Percentiles rank a stretch among this genome's conserved stretches.
These are phyloP conservation scores for Glaucopsyche alexis DNA, from an alignment of 2,888 invertebrate genomes.

Conservation along the genomic window DNA sequence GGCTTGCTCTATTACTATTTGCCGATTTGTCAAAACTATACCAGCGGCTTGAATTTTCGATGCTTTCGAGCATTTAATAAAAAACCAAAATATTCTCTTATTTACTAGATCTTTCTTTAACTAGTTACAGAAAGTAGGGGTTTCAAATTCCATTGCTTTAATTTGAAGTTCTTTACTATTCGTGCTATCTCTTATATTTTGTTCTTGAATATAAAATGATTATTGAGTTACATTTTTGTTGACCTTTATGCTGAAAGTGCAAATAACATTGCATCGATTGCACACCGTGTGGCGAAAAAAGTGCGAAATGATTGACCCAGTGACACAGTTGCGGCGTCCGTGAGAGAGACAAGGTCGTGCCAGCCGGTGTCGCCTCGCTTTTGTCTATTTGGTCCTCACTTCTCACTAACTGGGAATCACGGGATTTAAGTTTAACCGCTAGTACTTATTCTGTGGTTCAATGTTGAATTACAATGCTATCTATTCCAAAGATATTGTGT, in stretches of 20 bases:
- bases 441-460: neutral
- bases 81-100: no score
- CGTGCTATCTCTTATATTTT: no score
- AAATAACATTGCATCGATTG: slow-evolving; percentile 30
- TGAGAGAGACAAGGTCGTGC: slow-evolving; percentile 67
- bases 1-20: neutral
- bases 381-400: slow-evolving; percentile 26
- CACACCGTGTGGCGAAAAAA: slow-evolving; percentile 39
- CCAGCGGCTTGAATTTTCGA: no score
- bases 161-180: no score
- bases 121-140: no score
- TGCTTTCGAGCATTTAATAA: no score
- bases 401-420: slow-evolving; percentile 1
- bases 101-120: no score
- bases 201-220: neutral
- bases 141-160: no score
- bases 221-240: slow-evolving; percentile 1
- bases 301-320: slow-evolving; percentile 58
- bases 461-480: neutral
- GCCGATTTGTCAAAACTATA: neutral
- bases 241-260: slow-evolving; percentile 28
- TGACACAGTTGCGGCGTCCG: slow-evolving; percentile 67
- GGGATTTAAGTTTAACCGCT: slow-evolving; percentile 13
- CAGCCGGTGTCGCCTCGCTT: slow-evolving; percentile 41
- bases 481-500: neutral